phyloP scores from a whole-genome alignment of 2,888 invertebrate genomes.

The Mellilla xanthometata region DNA sequence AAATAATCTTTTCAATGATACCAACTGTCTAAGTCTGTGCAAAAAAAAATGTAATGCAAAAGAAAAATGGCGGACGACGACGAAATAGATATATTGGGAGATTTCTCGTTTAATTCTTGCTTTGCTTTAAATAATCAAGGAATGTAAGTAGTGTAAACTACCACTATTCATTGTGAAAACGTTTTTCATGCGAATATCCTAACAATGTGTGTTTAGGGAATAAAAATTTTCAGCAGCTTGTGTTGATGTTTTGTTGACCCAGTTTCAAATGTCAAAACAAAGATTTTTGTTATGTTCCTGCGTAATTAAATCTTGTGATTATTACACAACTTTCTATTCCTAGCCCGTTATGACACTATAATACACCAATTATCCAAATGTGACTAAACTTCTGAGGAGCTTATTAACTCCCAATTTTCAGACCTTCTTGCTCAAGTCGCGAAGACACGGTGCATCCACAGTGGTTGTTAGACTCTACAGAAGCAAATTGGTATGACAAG shows the following conservation, averaged over 20 bases:
- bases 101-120: slow-evolving; percentile 86
- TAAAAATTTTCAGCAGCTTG: no score
- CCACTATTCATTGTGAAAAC: no score
- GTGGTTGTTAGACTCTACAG: slow-evolving; percentile 84
- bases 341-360: no score
- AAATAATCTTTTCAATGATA: no score
- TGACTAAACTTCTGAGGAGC: no score
- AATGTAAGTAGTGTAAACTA: slow-evolving; percentile 85
- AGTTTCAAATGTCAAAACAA: slow-evolving; percentile 34
- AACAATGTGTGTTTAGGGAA: neutral
- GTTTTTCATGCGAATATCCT: no score
- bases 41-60: neutral
- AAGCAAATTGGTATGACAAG: slow-evolving; percentile 84
- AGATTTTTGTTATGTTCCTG: slow-evolving; percentile 6
- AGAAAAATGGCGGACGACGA: slow-evolving; percentile 86
- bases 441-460: slow-evolving; percentile 85
- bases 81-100: slow-evolving; percentile 88
- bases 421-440: slow-evolving; percentile 78
- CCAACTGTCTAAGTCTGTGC: neutral
- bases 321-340: no score
- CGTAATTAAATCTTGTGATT: no score
- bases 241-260: slow-evolving; percentile 40
- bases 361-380: no score
- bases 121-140: slow-evolving; percentile 82
- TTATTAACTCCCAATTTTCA: slow-evolving; percentile 23